Evolutionary conservation across 2,797 vertebrate species (phyloP).

Genomic region (Limosa lapponica): DNA sequence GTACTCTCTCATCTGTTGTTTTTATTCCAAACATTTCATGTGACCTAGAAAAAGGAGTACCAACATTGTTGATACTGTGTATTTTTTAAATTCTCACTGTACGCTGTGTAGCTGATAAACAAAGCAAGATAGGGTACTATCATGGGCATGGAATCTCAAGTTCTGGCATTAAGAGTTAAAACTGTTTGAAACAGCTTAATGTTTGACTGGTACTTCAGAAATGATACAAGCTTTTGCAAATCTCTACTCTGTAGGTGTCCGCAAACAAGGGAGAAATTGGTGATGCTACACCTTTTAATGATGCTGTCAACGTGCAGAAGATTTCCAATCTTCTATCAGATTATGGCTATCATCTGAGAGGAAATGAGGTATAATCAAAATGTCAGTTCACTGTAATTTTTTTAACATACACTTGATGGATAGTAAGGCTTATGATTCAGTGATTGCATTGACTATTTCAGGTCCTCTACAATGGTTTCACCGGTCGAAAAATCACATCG

Average conservation of each 20-base stretch:
- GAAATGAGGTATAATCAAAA: conserved; percentile 88
- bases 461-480: conserved; percentile 98
- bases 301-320: conserved; percentile 97
- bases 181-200: neutral
- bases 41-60: neutral
- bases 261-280: conserved; percentile 99
- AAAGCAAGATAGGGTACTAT: neutral
- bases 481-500: conserved; percentile 96
- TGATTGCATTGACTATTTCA: conserved; percentile 56
- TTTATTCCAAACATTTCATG: neutral
- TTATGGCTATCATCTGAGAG: conserved; percentile 96
- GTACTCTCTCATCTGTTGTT: neutral
- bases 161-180: neutral
- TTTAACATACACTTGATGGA: neutral
- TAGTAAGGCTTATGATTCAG: neutral
- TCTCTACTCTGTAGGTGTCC: conserved; percentile 84
- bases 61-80: neutral
- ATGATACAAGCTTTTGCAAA: neutral
- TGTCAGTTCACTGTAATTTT: neutral
- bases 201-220: neutral
- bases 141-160: neutral
- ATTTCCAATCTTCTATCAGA: conserved; percentile 96
- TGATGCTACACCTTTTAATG: conserved; percentile 97
- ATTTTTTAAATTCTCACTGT: neutral
- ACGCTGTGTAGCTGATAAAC: neutral